Conservation (phyloP, 64 coral and sea anemone genomes). For the Stylophora pistillata region DNA sequence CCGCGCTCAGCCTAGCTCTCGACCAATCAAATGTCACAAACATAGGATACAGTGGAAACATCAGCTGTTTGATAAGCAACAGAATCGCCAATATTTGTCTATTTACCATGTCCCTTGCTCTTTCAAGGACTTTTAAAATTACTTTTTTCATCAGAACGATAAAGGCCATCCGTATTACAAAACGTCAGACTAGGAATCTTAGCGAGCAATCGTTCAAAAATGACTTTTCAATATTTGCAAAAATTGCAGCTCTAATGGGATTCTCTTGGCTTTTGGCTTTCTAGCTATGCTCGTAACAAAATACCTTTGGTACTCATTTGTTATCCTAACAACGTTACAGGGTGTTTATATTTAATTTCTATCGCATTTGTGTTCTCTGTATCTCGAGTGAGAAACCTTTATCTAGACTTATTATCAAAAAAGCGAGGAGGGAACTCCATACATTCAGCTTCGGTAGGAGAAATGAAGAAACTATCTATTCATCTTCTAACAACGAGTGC, state of each 20-base stretch:
- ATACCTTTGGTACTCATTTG: constrained; percentile 41
- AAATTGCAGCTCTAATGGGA: constrained; percentile 59
- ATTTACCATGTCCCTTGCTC: constrained; percentile 39
- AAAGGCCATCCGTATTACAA: constrained; percentile 46
- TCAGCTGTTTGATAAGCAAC: constrained; percentile 57
- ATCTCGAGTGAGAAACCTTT: constrained; percentile 24
- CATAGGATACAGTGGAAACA: constrained; percentile 61
- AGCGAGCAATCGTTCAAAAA: not conserved
- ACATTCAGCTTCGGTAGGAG: not conserved
- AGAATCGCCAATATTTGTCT: constrained; percentile 11
- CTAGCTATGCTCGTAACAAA: constrained; percentile 29
- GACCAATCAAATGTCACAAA: constrained; percentile 45
- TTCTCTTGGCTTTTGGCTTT: constrained; percentile 55
- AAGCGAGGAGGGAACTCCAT: not conserved
- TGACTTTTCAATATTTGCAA: constrained; percentile 41
- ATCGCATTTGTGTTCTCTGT: constrained; percentile 56
- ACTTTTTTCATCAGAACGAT: constrained; percentile 49
- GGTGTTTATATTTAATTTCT: constrained; percentile 60
- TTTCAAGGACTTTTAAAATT: constrained; percentile 19
- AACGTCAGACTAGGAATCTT: constrained; percentile 23
- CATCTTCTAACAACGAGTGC: not conserved
- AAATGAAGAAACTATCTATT: not conserved
- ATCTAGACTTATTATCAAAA: not conserved
- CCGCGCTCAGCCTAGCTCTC: constrained; percentile 18
- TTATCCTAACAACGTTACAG: constrained; percentile 35